Conservation (phyloP, 2,888 invertebrate species). For the Melipona beecheii region DNA sequence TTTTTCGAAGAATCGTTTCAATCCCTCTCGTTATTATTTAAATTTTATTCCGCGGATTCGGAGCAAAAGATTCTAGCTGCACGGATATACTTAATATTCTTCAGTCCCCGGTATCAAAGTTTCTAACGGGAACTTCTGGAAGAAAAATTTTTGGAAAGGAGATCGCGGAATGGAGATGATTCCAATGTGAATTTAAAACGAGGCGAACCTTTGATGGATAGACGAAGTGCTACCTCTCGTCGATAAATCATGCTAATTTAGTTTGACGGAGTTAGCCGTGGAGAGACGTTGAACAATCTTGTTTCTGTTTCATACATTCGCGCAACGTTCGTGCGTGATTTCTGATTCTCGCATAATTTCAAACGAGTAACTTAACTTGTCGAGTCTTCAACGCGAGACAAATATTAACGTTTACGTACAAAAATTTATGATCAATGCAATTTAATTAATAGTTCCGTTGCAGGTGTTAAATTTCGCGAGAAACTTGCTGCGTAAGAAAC, state of each 20-base stretch:
- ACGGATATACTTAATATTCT: constrained; percentile 21
- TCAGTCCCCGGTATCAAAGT: constrained; percentile 9
- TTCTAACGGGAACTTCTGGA: background rate
- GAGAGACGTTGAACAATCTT: background rate
- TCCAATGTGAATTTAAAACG: constrained; percentile 13
- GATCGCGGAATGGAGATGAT: constrained; percentile 8
- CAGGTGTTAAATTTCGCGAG: background rate
- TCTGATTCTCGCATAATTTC: too few species aligned
- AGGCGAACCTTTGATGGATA: background rate
- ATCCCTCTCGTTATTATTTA: constrained; percentile 3
- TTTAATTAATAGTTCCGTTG: too few species aligned
- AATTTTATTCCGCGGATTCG: constrained; percentile 4
- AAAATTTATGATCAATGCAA: too few species aligned
- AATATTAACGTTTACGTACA: too few species aligned
- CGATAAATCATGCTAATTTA: constrained; percentile 11
- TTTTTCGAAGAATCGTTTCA: background rate
- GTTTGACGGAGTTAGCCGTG: background rate
- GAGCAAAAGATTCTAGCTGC: constrained; percentile 10
- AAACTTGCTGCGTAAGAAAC: background rate
- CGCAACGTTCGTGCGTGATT: too few species aligned
- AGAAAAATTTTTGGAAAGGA: constrained; percentile 22
- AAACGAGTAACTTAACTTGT: too few species aligned
- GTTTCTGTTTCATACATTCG: background rate
- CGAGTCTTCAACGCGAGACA: too few species aligned
- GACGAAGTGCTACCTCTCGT: background rate